phyloP scores from a whole-genome alignment of 2,888 invertebrate genomes.

The Hipparchia sbordonii region DNA sequence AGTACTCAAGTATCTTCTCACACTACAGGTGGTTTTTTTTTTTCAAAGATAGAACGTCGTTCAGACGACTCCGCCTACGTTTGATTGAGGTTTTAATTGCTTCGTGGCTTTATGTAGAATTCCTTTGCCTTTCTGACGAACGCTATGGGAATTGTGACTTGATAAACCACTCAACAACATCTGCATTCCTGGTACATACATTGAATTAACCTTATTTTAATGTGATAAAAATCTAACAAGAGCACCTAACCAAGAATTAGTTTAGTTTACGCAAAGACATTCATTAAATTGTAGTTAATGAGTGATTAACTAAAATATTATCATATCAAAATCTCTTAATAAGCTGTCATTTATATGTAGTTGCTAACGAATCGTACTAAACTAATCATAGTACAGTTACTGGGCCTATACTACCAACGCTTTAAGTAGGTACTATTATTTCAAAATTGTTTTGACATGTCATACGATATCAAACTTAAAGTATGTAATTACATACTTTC shows the following conservation, averaged over 20 bases:
- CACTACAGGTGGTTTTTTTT: slow-evolving; percentile 74
- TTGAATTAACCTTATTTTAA: slow-evolving; percentile 17
- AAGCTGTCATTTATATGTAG: too few relatives aligned
- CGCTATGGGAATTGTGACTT: slow-evolving; percentile 27
- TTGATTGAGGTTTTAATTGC: slow-evolving; percentile 62
- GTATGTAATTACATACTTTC: too few relatives aligned
- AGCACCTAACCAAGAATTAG: background rate
- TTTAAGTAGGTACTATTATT: too few relatives aligned
- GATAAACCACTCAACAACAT: slow-evolving; percentile 18
- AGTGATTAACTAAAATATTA: too few relatives aligned
- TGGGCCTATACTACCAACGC: too few relatives aligned
- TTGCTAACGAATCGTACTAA: too few relatives aligned
- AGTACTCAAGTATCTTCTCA: slow-evolving; percentile 56
- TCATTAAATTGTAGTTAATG: too few relatives aligned
- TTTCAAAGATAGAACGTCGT: slow-evolving; percentile 52
- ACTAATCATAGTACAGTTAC: too few relatives aligned
- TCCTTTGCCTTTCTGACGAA: slow-evolving; percentile 32
- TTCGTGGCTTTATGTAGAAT: slow-evolving; percentile 39
- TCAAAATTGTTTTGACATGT: too few relatives aligned
- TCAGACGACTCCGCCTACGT: slow-evolving; percentile 62
- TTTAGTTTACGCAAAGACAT: too few relatives aligned
- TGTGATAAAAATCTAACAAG: background rate
- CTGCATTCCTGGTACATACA: slow-evolving; percentile 20
- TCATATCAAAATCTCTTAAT: too few relatives aligned
- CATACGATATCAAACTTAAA: too few relatives aligned